These are phyloP conservation scores for Temnothorax rugatulus DNA, from an alignment of 2,888 invertebrate genomes.

Conservation along the genomic window DNA sequence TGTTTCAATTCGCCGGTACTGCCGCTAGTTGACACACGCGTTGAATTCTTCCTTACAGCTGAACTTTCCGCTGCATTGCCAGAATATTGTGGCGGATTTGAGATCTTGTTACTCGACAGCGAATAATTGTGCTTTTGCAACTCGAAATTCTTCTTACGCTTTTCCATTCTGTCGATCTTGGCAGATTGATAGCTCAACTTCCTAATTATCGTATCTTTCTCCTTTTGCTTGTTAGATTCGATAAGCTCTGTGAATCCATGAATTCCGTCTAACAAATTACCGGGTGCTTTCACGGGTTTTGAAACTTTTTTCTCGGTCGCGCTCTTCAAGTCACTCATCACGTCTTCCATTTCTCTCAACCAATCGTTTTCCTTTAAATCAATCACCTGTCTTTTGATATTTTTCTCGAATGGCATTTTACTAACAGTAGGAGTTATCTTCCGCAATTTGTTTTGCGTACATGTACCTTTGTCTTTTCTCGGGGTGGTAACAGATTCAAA, in stretches of 20 bases:
- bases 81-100: slow-evolving; percentile 25
- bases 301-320: slow-evolving; percentile 12
- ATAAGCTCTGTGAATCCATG: neutral
- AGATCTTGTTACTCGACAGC: neutral
- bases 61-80: neutral
- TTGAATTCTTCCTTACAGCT: neutral
- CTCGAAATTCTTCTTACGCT: neutral
- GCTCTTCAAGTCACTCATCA: slow-evolving; percentile 59
- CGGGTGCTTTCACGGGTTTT: slow-evolving; percentile 42
- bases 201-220: neutral
- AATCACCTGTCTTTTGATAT: neutral
- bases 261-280: slow-evolving; percentile 64
- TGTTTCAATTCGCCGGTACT: neutral
- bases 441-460: neutral
- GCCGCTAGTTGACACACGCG: neutral
- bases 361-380: slow-evolving; percentile 22
- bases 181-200: neutral
- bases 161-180: neutral
- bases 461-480: neutral
- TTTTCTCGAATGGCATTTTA: neutral
- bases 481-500: neutral
- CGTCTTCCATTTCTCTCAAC: slow-evolving; percentile 58
- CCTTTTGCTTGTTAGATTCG: slow-evolving; percentile 50
- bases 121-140: slow-evolving; percentile 28
- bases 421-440: neutral